Conservation (phyloP, 2,797 vertebrate species). For the Anguilla anguilla region DNA sequence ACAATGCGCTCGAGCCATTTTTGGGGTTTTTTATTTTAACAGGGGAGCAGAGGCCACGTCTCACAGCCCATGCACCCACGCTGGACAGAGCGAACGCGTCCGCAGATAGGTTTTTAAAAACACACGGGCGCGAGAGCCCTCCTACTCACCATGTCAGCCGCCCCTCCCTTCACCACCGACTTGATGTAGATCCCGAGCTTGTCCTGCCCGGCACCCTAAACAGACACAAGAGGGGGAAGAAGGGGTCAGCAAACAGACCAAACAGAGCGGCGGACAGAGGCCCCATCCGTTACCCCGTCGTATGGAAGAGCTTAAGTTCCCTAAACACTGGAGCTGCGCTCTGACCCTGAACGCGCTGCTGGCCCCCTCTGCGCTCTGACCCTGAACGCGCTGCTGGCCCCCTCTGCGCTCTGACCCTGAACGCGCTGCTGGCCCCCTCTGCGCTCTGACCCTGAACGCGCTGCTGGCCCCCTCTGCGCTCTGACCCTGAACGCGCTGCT, state of each 20-base stretch:
- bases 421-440: background rate
- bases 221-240: constrained; percentile 44
- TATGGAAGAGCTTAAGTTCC: background rate
- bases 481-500: too few species aligned
- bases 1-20: background rate
- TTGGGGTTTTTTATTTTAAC: background rate
- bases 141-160: constrained; percentile 90
- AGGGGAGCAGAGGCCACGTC: background rate
- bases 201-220: constrained; percentile 94
- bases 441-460: background rate
- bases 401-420: background rate
- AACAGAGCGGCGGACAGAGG: background rate
- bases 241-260: background rate
- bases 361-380: background rate
- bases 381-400: background rate
- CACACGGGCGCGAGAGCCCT: background rate
- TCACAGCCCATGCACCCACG: background rate
- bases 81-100: background rate
- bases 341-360: background rate
- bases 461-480: background rate
- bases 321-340: background rate
- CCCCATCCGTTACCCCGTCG: background rate
- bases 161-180: constrained; percentile 97
- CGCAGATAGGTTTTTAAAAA: constrained; percentile 9
- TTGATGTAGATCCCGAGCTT: constrained; percentile 98